Percentiles rank a stretch among this genome's conserved stretches.
Conservation (phyloP, 2,797 vertebrate genomes). For the Nasua narica region DNA sequence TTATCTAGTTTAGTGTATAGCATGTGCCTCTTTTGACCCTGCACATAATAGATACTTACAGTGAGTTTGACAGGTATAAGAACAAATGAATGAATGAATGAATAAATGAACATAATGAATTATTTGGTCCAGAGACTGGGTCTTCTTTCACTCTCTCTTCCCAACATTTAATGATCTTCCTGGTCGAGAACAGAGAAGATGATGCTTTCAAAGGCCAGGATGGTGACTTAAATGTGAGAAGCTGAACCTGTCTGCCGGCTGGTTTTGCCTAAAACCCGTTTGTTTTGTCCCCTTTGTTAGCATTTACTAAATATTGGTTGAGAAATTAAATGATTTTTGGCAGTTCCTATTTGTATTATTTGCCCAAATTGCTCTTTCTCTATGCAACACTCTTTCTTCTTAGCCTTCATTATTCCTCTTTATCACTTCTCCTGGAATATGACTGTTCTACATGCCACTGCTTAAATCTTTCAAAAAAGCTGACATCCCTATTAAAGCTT, state of each 20-base stretch:
- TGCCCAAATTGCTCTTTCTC: not conserved
- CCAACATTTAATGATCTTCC: not conserved
- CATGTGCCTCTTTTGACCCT: not conserved
- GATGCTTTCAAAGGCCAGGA: not conserved
- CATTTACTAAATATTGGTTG: not conserved
- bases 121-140: not conserved
- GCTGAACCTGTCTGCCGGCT: not conserved
- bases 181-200: not conserved
- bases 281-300: not conserved
- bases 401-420: not conserved
- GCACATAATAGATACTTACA: not conserved
- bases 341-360: not conserved
- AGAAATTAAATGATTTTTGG: not conserved
- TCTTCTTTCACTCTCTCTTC: not conserved
- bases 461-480: not conserved
- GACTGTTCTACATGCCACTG: not conserved
- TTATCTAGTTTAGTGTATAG: not conserved
- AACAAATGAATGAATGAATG: not conserved
- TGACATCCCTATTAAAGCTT: not conserved
- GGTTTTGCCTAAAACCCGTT: not conserved
- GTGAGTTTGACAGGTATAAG: not conserved
- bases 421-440: not conserved
- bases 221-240: not conserved
- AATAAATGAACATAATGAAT: not conserved
- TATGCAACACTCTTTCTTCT: not conserved